phyloP scores from a whole-genome alignment of 2,113 vertebrate genomes.

The Pristiophorus japonicus region DNA sequence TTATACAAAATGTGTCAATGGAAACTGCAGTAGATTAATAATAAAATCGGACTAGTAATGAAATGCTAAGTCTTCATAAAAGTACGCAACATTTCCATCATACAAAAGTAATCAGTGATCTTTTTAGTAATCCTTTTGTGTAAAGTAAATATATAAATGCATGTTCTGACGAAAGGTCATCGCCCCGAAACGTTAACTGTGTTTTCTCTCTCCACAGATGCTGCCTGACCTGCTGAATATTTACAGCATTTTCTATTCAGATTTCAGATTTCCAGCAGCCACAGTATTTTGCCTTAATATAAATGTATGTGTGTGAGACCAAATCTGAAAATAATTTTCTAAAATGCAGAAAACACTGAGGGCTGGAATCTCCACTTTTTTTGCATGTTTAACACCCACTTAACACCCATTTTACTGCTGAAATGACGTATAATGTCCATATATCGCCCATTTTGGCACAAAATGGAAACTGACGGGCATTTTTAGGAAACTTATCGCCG shows the following conservation, averaged over 20 bases:
- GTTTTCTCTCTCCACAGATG: background rate
- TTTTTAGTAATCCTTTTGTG: too few relatives aligned
- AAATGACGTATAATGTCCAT: too few relatives aligned
- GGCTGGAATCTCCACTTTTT: too few relatives aligned
- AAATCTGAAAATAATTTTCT: background rate
- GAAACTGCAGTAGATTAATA: background rate
- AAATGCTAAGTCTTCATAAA: background rate
- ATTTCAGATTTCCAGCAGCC: too few relatives aligned
- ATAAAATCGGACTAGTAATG: background rate
- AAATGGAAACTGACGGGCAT: too few relatives aligned
- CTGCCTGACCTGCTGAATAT: background rate
- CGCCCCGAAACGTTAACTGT: background rate
- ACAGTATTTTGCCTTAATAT: background rate
- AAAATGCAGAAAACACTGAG: background rate
- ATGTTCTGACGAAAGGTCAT: background rate
- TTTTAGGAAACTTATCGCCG: too few relatives aligned
- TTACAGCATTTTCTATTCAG: too few relatives aligned
- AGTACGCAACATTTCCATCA: background rate
- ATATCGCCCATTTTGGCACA: too few relatives aligned
- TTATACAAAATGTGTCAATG: background rate
- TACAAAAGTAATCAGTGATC: background rate
- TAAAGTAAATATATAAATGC: too few relatives aligned
- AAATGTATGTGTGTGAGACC: background rate
- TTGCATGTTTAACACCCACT: too few relatives aligned
- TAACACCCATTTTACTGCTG: too few relatives aligned